Base-by-base conservation (phyloP, 2,113 vertebrate genomes). In the Gulo gulo region DNA sequence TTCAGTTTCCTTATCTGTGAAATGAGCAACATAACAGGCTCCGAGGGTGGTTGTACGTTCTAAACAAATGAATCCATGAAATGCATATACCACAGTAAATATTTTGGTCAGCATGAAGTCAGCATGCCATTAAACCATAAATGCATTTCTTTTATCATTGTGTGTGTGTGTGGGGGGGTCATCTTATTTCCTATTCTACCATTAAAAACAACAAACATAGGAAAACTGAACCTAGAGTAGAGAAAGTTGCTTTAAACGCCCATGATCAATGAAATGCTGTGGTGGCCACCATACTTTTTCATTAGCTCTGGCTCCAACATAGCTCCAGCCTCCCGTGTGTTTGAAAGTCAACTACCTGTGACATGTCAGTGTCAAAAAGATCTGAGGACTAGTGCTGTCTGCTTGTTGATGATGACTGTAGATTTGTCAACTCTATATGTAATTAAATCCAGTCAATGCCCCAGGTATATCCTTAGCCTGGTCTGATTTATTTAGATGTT, bases 401-500 rank as follows among this genome's bases (percentile, higher is more conserved):
- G 21, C 36, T 57, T 59, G 82, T 91, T 55, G 92, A 83, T 79
- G 24, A 69, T 9, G 4, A 69, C 47, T 96, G 1, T 71, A 39
- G 61, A 36, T 93, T 89, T 97, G 65, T 96, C 88, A 76, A 67
- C 7, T 57, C 7, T 29, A 1, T 23, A 31, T 84, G 4, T 91
- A 81, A 97, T 98, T 95, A 88, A 94, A 97, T 81, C 16, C 95
- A 96, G 29, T 59, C 26, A 59, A 97, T 50, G 42, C 59, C 87
- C 94, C 61, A 67, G 6, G 63, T 92, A 67, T 94, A 87, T 94
- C 91, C 92, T 97, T 93, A 95, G 93, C 42, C 83, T 85, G 34
- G 59, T 92, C 45, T 87, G 84, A 18, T 97, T 31, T 94, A 97
- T 88, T 63, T 97, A 88, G 92, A 94, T 97, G 47, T 88, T 97